Conservation (phyloP, 2,113 vertebrate genomes). For the Bungarus multicinctus region DNA sequence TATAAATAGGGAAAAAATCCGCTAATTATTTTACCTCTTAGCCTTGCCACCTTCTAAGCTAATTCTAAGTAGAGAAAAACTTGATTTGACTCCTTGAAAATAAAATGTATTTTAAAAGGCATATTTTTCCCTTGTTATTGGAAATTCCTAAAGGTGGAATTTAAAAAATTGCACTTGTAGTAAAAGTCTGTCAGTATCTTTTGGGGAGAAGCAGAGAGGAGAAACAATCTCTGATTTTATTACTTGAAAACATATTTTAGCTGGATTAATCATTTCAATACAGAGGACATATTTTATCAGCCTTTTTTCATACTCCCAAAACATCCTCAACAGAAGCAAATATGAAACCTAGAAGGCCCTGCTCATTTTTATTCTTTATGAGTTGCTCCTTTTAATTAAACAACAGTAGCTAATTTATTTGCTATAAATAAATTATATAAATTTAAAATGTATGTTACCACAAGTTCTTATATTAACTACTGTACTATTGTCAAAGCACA, state of each 20-base stretch:
- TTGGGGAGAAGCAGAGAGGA: not conserved
- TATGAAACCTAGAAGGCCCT: not conserved
- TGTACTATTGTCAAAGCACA: not conserved
- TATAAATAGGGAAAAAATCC: no score
- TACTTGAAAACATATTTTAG: not conserved
- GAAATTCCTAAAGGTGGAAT: not conserved
- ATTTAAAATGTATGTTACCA: not conserved
- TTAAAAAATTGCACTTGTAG: constrained; percentile 12
- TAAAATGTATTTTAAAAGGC: constrained; percentile 23
- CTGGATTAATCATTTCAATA: not conserved
- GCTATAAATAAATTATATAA: not conserved
- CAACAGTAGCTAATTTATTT: not conserved
- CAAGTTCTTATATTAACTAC: not conserved
- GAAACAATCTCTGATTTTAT: not conserved
- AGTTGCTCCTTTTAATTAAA: not conserved
- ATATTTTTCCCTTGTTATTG: constrained; percentile 29
- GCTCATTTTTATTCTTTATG: not conserved
- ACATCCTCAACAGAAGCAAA: not conserved
- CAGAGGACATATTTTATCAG: not conserved
- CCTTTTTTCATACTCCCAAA: not conserved
- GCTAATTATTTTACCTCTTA: constrained; percentile 17
- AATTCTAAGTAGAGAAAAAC: constrained; percentile 13
- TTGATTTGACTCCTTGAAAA: constrained; percentile 39
- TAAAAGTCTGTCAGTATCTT: constrained; percentile 1
- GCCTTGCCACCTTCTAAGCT: constrained; percentile 35